Conservation (phyloP, 2,888 invertebrate species). For the Ormyrus labotus region DNA sequence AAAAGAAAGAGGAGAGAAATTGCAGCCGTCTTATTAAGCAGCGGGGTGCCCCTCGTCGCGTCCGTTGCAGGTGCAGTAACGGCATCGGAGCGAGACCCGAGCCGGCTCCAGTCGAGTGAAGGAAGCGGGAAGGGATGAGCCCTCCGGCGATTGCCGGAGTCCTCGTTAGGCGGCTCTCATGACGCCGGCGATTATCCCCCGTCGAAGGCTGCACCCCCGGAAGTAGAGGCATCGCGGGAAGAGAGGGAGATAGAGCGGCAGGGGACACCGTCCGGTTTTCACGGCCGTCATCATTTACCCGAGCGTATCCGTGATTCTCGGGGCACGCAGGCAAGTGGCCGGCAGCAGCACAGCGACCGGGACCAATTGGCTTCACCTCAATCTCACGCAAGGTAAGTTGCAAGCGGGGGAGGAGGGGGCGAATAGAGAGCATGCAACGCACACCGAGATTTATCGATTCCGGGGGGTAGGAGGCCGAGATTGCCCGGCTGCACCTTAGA, state of each 20-base stretch:
- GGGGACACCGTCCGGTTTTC: not conserved
- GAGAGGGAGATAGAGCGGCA: too few relatives aligned
- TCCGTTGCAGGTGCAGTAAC: constrained; percentile 11
- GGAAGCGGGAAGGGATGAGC: not conserved
- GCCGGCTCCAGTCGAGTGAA: not conserved
- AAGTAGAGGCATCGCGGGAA: not conserved
- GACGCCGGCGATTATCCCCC: not conserved
- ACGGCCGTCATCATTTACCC: constrained; percentile 51
- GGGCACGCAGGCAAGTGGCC: constrained; percentile 50
- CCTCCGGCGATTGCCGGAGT: not conserved
- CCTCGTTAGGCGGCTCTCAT: constrained; percentile 8
- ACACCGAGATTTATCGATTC: not conserved
- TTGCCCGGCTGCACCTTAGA: too few relatives aligned
- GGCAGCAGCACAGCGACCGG: constrained; percentile 24
- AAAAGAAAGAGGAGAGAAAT: not conserved
- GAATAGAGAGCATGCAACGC: too few relatives aligned
- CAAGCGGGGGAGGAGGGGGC: too few relatives aligned
- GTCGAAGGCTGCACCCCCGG: not conserved
- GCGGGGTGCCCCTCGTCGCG: not conserved
- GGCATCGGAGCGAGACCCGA: too few relatives aligned
- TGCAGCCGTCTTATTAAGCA: constrained; percentile 9
- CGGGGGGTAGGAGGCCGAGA: not conserved
- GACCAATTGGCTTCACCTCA: constrained; percentile 36
- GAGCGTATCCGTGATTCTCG: constrained; percentile 54
- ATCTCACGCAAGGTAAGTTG: constrained; percentile 47